Conservation (phyloP, 2,113 vertebrate species). For the Tor tambroides region DNA sequence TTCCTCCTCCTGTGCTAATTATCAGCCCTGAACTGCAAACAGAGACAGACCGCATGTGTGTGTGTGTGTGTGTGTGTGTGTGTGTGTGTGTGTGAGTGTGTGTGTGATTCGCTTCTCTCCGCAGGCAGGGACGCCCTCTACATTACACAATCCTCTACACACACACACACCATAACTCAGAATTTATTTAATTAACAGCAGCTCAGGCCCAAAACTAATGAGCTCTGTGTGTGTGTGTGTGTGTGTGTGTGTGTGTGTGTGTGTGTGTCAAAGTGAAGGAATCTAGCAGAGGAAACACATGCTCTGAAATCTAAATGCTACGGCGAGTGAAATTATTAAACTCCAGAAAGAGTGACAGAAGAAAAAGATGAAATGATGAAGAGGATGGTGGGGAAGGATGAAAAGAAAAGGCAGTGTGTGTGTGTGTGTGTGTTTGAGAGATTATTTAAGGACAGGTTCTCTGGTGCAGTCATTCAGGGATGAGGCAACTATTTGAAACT, state of each 20-base stretch:
- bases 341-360: conserved; percentile 17
- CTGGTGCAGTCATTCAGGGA: conserved; percentile 5
- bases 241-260: conserved; percentile 25
- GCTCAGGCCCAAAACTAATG: conserved; percentile 35
- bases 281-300: conserved; percentile 11
- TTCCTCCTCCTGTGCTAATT: conserved; percentile 51
- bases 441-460: conserved; percentile 29
- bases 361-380: conserved; percentile 21
- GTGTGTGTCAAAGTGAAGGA: not conserved
- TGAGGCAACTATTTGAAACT: conserved; percentile 41
- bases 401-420: conserved; percentile 13
- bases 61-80: conserved; percentile 24
- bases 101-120: conserved; percentile 16
- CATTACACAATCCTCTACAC: conserved; percentile 19
- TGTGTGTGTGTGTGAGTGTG: conserved; percentile 6
- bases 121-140: conserved; percentile 33
- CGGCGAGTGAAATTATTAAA: conserved; percentile 10
- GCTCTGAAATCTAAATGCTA: conserved; percentile 9
- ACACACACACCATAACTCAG: not conserved
- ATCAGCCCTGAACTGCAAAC: conserved; percentile 22
- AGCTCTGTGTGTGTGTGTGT: not conserved
- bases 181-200: conserved; percentile 47
- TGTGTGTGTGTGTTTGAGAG: conserved; percentile 7
- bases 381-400: conserved; percentile 7
- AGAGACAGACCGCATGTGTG: not conserved